Evolutionary conservation across 2,888 invertebrate genomes (phyloP), one percentile per base, ranked within the genome.

Genomic region (Trachelus iudaicus): DNA sequence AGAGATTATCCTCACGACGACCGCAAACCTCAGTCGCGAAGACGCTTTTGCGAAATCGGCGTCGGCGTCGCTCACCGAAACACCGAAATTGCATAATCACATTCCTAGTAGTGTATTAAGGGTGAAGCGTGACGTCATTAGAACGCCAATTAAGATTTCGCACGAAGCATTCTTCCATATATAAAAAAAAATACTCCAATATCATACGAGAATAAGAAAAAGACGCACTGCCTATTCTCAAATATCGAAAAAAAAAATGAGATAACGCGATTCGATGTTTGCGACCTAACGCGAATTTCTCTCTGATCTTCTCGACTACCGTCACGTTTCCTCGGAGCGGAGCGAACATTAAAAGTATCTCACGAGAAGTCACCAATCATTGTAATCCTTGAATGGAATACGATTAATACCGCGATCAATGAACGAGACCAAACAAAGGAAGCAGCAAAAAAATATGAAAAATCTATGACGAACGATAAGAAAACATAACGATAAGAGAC

Each of bases 291-390:
- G 56, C 56, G 56, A 56, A 56, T 56, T 56, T 56, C 23, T 56
- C 56, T 56, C 56, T 56, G 56, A 56, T 56, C 56, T 23, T 31
- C 71, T 71, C 71, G 71, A 33, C 34, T 71, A 11, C 30, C 23
- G 31, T 34, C 31, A 34, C 33, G 9, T 33, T 71, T 71, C 75
- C 77, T 83, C 82, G 86, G 81, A 84, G 83, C 85, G 85, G 86
- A 88, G 81, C 85, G 83, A 87, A 86, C 84, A 87, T 85, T 83
- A 80, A 84, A 88, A 71, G 81, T 86, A 86, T 86, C 86, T 87
- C 85, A 89, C 83, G 88, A 88, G 83, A 87, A 89, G 88, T 89
- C 89, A 89, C 88, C 88, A 89, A 89, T 89, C 85, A 87, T 88
- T 88, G 85, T 87, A 86, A 87, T 86, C 83, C 80, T 83, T 84